Evolutionary conservation across 1,140 invertebrate genomes (phyloP).

Genomic region (Campoletis sonorensis): DNA sequence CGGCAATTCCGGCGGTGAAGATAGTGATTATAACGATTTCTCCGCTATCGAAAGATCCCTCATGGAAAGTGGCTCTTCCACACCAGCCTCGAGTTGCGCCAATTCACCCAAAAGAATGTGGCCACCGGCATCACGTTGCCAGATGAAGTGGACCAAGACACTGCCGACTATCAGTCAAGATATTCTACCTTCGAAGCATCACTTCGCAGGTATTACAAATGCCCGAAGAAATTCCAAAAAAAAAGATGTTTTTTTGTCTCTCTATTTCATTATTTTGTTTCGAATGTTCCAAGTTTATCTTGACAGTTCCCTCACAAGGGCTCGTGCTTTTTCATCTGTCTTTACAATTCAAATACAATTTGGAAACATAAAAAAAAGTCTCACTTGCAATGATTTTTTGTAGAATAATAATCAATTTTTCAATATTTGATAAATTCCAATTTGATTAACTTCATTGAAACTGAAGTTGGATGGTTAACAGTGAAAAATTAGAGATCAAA

Average conservation of each 20-base stretch:
- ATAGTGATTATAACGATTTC: constrained; percentile 70
- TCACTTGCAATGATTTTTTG: too few species aligned
- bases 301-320: too few species aligned
- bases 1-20: constrained; percentile 68
- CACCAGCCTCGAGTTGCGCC: constrained; percentile 81
- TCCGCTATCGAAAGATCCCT: constrained; percentile 74
- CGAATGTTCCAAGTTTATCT: neutral
- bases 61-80: constrained; percentile 81
- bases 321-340: too few species aligned
- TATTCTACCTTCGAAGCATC: constrained; percentile 69
- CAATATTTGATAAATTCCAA: too few species aligned
- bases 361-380: too few species aligned
- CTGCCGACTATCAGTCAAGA: constrained; percentile 71
- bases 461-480: too few species aligned
- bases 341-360: neutral
- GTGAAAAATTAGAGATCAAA: neutral
- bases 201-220: constrained; percentile 68
- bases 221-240: constrained; percentile 21
- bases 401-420: too few species aligned
- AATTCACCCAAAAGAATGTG: constrained; percentile 82
- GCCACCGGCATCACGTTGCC: constrained; percentile 74
- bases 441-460: too few species aligned
- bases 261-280: constrained; percentile 15
- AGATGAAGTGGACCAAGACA: constrained; percentile 72
- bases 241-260: constrained; percentile 16